A percentile compares a stretch with the other conserved stretches of the same genome.
phyloP scores from a whole-genome alignment of 2,888 invertebrate species.

The Callyntrura guangdongensis region DNA sequence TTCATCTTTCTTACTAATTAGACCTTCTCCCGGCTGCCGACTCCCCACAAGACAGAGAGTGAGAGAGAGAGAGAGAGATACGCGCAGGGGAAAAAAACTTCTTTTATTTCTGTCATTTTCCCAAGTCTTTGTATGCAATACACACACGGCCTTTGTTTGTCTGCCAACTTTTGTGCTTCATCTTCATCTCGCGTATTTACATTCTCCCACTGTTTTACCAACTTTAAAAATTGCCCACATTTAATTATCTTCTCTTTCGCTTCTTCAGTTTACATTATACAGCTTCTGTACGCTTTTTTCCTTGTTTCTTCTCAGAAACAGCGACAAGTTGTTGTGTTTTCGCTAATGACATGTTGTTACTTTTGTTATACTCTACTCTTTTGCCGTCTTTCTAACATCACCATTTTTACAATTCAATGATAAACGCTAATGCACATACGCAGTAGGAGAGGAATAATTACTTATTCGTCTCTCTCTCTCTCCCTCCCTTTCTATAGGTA shows the following conservation, averaged over 20 bases:
- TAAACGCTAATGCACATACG: neutral
- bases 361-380: neutral
- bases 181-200: neutral
- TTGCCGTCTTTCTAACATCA: neutral
- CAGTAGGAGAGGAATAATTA: neutral
- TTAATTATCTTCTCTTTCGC: constrained; percentile 1
- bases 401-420: neutral
- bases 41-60: neutral
- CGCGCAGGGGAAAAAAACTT: neutral
- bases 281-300: neutral
- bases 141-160: neutral
- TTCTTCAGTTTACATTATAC: neutral
- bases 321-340: constrained; percentile 25
- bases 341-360: constrained; percentile 14
- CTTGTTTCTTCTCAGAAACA: neutral
- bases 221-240: constrained; percentile 28
- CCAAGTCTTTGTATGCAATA: neutral
- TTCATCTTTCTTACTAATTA: constrained; percentile 66
- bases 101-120: constrained; percentile 16
- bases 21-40: constrained; percentile 40
- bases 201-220: neutral
- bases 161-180: neutral
- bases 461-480: constrained; percentile 9
- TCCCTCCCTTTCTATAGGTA: neutral
- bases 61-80: no score